Conservation (phyloP, 2,797 vertebrate species). For the Setipinna tenuifilis region DNA sequence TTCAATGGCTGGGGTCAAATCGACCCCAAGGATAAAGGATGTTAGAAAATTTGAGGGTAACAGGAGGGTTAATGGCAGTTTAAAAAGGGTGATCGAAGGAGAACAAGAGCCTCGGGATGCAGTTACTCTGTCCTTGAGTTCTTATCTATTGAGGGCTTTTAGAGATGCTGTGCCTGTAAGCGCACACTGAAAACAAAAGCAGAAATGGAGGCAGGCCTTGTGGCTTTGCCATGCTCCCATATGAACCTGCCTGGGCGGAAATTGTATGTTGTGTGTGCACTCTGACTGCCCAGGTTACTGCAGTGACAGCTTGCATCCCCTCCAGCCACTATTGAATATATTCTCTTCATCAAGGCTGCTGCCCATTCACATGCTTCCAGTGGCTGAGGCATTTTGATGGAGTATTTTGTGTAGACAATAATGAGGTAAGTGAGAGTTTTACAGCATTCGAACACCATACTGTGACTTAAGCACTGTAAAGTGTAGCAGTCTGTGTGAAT, state of each 20-base stretch:
- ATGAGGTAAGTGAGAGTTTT: neutral
- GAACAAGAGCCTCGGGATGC: neutral
- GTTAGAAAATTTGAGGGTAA: no score
- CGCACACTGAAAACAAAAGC: neutral
- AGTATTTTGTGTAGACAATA: neutral
- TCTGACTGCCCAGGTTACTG: neutral
- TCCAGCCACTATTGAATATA: conserved; percentile 5
- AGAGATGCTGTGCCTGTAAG: neutral
- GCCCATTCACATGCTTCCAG: conserved; percentile 27
- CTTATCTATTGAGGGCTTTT: conserved; percentile 40
- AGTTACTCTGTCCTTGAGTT: conserved; percentile 53
- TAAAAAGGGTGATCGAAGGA: neutral
- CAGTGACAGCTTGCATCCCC: neutral
- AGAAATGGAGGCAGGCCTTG: neutral
- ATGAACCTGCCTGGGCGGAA: neutral
- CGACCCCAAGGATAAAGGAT: no score
- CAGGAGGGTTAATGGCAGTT: no score
- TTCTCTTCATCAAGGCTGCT: conserved; percentile 35
- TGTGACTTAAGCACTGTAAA: neutral
- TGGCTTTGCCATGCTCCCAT: neutral
- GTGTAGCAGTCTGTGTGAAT: neutral
- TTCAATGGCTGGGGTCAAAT: no score
- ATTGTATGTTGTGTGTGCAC: neutral
- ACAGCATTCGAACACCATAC: neutral
- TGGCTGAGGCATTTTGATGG: conserved; percentile 8